Conservation (phyloP, 2,888 invertebrate genomes). For the Euplexia lucipara region DNA sequence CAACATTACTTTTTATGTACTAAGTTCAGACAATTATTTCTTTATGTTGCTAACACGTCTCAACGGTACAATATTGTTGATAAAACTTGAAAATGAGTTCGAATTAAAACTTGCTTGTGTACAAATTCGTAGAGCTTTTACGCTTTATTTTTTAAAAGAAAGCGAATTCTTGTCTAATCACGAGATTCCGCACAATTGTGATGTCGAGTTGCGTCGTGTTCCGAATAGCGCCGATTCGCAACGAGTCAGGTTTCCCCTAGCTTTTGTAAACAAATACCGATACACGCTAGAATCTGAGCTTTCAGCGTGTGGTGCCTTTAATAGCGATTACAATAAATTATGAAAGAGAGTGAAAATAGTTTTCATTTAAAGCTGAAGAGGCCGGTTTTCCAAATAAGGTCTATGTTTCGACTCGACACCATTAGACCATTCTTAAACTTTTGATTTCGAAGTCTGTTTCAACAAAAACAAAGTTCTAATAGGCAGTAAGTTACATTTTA, state of each 20-base stretch:
- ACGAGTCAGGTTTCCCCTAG: constrained; percentile 20
- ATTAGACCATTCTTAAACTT: too few species aligned
- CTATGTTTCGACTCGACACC: too few species aligned
- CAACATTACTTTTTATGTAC: constrained; percentile 14
- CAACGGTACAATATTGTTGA: constrained; percentile 8
- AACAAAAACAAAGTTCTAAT: too few species aligned
- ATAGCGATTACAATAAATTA: constrained; percentile 13
- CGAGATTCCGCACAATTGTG: not conserved
- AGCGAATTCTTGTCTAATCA: not conserved
- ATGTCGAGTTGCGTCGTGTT: not conserved
- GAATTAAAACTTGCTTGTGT: not conserved
- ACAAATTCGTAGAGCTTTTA: not conserved
- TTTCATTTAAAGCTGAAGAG: too few species aligned
- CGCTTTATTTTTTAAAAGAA: constrained; percentile 6
- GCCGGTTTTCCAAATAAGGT: too few species aligned
- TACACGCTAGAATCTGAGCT: constrained; percentile 36
- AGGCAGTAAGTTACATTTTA: too few species aligned
- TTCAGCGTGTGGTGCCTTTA: constrained; percentile 25
- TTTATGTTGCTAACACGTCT: constrained; percentile 25
- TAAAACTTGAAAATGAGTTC: not conserved
- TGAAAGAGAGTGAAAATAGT: not conserved
- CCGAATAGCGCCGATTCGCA: constrained; percentile 25
- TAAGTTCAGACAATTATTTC: constrained; percentile 21
- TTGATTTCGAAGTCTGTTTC: too few species aligned
- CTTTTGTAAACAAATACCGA: constrained; percentile 57